Base-by-base conservation (phyloP, 2,888 invertebrate species). In the Caenorhabditis japonica region DNA sequence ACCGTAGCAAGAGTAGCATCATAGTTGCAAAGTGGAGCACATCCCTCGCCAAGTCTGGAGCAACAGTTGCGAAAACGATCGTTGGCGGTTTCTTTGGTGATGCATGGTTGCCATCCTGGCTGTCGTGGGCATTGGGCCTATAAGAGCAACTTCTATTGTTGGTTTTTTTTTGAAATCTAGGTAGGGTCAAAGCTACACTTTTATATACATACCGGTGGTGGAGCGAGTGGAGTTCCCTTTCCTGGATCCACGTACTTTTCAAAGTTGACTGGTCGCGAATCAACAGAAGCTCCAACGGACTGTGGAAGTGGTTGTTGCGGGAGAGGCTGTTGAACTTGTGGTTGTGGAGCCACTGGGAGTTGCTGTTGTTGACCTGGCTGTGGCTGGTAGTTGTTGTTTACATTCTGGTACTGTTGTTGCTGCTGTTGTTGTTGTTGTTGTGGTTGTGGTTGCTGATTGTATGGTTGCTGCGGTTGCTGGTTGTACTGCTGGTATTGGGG, bases 61-160 rank as follows among this genome's bases (percentile, higher is more conserved):
- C 86, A 86, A 46, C 86, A 86, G 69, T 83, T 85, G n/a, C 77
- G 73, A 79, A 86, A 86, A 25, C 86, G 77, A 38, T 83, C 80
- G 33, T 85, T 85, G 30, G 84, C 84, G 7, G 79, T 59, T 7
- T 84, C 82, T 58, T 86, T 86, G 10, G 82, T 71, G 39, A 86
- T 83, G 72, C 86, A 86, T 19, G 86, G 85, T 58, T 83, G 80
- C 85, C 85, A 86, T 70, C 83, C 85, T 19, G 85, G 84, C 56
- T 85, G 85, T 38, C 81, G 76, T 25, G 86, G 85, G 49, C 86
- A 86, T 76, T 69, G 69, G 3, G 69, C 49, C 53, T 62, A 21
- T 17, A 49, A 25, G 27, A 12, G 13, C 15, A 13, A n/a, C n/a
- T n/a, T n/a, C n/a, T n/a, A n/a, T n/a, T n/a, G n/a, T n/a, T n/a